Evolutionary conservation across 2,113 vertebrate species (phyloP).

Genomic region (Tonatia bakeri): DNA sequence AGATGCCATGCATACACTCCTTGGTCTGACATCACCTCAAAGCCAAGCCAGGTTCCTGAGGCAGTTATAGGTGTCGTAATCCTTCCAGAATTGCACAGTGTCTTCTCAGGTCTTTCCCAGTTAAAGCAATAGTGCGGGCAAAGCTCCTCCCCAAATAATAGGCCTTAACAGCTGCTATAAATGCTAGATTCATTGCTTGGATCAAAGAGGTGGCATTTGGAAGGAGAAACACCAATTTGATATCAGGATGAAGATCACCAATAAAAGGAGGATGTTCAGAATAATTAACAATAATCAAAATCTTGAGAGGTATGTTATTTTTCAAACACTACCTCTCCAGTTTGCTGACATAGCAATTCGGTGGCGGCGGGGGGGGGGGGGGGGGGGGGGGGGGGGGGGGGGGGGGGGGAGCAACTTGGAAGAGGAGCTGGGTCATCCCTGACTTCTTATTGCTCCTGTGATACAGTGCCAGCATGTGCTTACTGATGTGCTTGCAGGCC

Average conservation of each 20-base stretch:
- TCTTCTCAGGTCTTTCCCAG: not conserved
- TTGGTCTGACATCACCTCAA: not conserved
- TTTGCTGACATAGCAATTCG: not conserved
- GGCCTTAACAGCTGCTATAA: not conserved
- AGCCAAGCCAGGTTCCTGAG: not conserved
- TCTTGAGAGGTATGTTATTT: not conserved
- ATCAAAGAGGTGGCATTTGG: not conserved
- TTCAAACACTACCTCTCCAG: not conserved
- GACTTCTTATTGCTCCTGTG: not conserved
- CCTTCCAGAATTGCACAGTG: not conserved
- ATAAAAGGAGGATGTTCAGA: not conserved
- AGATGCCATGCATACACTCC: not conserved
- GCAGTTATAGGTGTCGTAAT: not conserved
- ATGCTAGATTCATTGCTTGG: not conserved
- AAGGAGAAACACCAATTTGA: not conserved
- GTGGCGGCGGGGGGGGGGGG: no score
- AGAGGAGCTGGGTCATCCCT: not conserved
- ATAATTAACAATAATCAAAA: not conserved
- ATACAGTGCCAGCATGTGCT: not conserved
- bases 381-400: no score
- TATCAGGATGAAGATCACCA: not conserved
- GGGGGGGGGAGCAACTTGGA: not conserved
- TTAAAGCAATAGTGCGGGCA: not conserved
- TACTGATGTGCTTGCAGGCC: not conserved
- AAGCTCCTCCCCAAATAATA: not conserved